These are phyloP conservation scores for Paraescarpia echinospica DNA, from an alignment of 1,140 invertebrate genomes.

Conservation along the genomic window DNA sequence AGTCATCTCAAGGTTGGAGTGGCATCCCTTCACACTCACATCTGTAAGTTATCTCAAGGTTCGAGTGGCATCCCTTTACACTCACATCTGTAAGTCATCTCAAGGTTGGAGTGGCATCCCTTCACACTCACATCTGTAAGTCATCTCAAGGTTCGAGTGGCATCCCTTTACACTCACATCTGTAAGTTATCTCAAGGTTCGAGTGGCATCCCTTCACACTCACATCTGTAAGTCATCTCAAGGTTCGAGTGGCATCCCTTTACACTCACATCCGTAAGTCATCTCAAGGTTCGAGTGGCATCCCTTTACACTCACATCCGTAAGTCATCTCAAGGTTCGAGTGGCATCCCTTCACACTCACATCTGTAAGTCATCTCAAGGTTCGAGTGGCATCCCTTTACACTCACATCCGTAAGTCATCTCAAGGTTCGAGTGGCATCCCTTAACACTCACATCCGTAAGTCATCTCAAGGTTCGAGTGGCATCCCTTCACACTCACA, in stretches of 20 bases:
- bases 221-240: slow-evolving; percentile 46
- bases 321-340: slow-evolving; percentile 52
- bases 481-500: slow-evolving; percentile 48
- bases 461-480: slow-evolving; percentile 53
- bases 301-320: slow-evolving; percentile 37
- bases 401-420: slow-evolving; percentile 34
- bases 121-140: slow-evolving; percentile 15
- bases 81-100: no score
- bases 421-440: slow-evolving; percentile 58
- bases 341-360: slow-evolving; percentile 52
- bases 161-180: slow-evolving; percentile 44
- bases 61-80: no score
- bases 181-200: slow-evolving; percentile 49
- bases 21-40: not conserved
- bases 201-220: slow-evolving; percentile 55
- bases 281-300: slow-evolving; percentile 57
- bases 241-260: slow-evolving; percentile 57
- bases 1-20: not conserved
- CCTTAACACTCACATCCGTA: slow-evolving; percentile 30
- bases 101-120: slow-evolving; percentile 58
- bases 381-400: slow-evolving; percentile 57
- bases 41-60: no score
- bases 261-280: slow-evolving; percentile 10
- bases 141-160: slow-evolving; percentile 55
- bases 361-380: slow-evolving; percentile 46